phyloP scores from a whole-genome alignment of 2,888 invertebrate species.

The Latrodectus hesperus region DNA sequence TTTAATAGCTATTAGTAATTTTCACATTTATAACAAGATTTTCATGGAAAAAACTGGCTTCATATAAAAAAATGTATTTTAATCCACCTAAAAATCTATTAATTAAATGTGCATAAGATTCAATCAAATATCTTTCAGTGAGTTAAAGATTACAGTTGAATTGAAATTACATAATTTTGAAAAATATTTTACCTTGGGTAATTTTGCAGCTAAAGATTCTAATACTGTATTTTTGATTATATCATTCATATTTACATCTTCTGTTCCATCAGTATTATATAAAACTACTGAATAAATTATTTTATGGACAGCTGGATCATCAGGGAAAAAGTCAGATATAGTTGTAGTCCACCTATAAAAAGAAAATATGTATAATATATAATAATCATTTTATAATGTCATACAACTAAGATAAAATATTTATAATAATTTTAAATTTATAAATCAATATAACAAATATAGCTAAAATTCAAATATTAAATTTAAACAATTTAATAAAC shows the following conservation, averaged over 20 bases:
- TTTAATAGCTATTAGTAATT: no score
- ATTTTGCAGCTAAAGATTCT: slow-evolving; percentile 75
- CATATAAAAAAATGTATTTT: no score
- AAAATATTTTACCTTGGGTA: slow-evolving; percentile 67
- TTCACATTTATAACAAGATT: no score
- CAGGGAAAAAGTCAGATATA: slow-evolving; percentile 33
- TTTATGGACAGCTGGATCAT: slow-evolving; percentile 40
- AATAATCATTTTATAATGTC: background rate
- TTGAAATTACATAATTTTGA: no score
- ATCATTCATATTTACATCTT: slow-evolving; percentile 81
- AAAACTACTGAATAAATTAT: slow-evolving; percentile 77
- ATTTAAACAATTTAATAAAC: background rate
- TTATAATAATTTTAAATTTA: no score
- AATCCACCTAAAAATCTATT: no score
- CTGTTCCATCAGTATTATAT: slow-evolving; percentile 81
- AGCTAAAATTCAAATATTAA: background rate
- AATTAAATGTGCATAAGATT: no score
- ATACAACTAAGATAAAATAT: background rate
- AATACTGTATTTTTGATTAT: slow-evolving; percentile 78
- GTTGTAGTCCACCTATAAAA: slow-evolving; percentile 22
- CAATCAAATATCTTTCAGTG: no score
- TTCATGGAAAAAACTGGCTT: no score
- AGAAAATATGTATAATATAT: background rate
- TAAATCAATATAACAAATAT: background rate
- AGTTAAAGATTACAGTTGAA: no score